phyloP scores from a whole-genome alignment of 1,140 invertebrate genomes.

The Dendroctonus ponderosae region DNA sequence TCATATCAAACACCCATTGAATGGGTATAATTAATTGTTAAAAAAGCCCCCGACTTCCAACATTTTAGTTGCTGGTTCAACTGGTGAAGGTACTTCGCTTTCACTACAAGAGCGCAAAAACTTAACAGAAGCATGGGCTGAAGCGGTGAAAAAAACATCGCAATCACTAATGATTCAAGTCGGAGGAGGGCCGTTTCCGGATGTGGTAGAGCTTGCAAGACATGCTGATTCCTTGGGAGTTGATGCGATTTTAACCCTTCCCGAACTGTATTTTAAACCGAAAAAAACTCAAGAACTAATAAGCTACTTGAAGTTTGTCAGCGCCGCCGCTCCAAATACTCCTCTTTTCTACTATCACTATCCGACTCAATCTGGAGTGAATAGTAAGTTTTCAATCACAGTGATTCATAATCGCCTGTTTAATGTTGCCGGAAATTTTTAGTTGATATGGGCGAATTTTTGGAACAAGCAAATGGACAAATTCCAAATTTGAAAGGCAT shows the following conservation, averaged over 20 bases:
- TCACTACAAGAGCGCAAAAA: slow-evolving; percentile 68
- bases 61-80: slow-evolving; percentile 72
- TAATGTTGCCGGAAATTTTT: background rate
- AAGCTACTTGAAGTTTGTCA: slow-evolving; percentile 66
- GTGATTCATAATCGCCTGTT: background rate
- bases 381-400: slow-evolving; percentile 57
- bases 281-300: slow-evolving; percentile 61
- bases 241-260: slow-evolving; percentile 72
- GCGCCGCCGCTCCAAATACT: slow-evolving; percentile 68
- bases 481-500: slow-evolving; percentile 74
- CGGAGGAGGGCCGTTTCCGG: slow-evolving; percentile 68
- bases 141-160: slow-evolving; percentile 55
- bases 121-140: slow-evolving; percentile 67
- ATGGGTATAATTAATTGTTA: no score
- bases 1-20: no score
- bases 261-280: slow-evolving; percentile 77
- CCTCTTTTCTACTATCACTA: slow-evolving; percentile 85
- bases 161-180: slow-evolving; percentile 76
- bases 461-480: slow-evolving; percentile 56
- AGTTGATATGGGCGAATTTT: slow-evolving; percentile 74
- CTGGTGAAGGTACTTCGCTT: slow-evolving; percentile 75
- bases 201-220: slow-evolving; percentile 69
- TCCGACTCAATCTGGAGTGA: slow-evolving; percentile 66
- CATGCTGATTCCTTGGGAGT: slow-evolving; percentile 69
- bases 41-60: no score